These are phyloP conservation scores for Oreortyx pictus DNA, from an alignment of 2,797 vertebrate genomes.

Conservation along the genomic window DNA sequence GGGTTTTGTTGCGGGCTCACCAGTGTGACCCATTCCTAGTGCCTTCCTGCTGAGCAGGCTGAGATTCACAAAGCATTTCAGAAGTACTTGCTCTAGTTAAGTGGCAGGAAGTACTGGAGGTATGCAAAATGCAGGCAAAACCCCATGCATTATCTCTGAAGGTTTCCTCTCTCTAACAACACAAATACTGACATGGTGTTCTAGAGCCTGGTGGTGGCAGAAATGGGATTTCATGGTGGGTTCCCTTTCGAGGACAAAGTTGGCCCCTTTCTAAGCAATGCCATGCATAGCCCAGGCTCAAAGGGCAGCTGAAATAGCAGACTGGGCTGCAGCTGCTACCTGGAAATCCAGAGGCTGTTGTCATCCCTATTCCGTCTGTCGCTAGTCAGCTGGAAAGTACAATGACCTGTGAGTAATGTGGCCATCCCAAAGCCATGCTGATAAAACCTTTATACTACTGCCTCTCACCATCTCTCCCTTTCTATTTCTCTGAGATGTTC, in stretches of 20 bases:
- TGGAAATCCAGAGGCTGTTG: neutral
- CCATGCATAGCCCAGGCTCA: neutral
- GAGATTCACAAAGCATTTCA: neutral
- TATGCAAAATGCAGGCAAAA: neutral
- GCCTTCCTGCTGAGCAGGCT: neutral
- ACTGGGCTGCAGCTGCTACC: constrained; percentile 51
- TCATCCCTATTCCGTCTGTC: constrained; percentile 59
- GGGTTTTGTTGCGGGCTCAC: neutral
- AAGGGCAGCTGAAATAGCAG: constrained; percentile 16
- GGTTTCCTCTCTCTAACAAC: neutral
- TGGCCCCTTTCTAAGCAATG: neutral
- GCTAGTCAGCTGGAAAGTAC: constrained; percentile 61
- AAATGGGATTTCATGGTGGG: rapidly evolving
- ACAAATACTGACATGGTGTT: neutral
- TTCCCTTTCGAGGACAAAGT: neutral
- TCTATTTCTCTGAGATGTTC: constrained; percentile 35
- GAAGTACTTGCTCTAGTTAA: neutral
- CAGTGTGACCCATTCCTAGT: neutral
- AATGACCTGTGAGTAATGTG: constrained; percentile 63
- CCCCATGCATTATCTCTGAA: neutral
- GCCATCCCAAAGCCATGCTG: constrained; percentile 56
- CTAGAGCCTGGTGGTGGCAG: neutral
- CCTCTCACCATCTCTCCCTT: constrained; percentile 28
- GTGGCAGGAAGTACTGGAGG: neutral
- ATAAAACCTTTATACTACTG: constrained; percentile 51